Evolutionary conservation across 1,140 invertebrate species (phyloP).

Genomic region (Chlorops oryzae): DNA sequence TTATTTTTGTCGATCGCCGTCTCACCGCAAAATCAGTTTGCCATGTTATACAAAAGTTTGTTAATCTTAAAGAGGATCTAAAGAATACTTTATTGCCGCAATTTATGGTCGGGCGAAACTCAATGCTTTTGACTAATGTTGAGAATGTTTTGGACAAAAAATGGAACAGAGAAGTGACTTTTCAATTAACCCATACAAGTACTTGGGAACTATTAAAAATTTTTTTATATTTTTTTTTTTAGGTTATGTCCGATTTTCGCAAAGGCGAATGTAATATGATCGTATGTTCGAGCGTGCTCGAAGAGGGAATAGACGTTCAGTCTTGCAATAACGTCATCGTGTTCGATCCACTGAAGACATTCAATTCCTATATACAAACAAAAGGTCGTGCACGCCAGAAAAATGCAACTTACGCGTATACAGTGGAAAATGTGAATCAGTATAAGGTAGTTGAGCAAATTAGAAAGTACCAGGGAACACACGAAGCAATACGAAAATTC

Average conservation of each 20-base stretch:
- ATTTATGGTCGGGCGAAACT: conserved; percentile 62
- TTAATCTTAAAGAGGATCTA: conserved; percentile 47
- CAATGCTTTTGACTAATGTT: conserved; percentile 19
- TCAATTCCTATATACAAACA: conserved; percentile 76
- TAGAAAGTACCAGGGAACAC: conserved; percentile 42
- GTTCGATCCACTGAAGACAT: conserved; percentile 66
- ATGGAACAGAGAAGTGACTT: conserved; percentile 51
- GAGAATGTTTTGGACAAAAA: conserved; percentile 24
- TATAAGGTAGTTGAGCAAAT: conserved; percentile 34
- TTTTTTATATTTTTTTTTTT: conserved; percentile 18
- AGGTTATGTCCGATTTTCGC: conserved; percentile 50
- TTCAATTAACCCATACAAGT: no score
- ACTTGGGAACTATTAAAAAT: neutral
- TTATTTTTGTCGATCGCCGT: conserved; percentile 77
- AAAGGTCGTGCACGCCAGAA: conserved; percentile 60
- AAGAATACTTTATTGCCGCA: conserved; percentile 58
- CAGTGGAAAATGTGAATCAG: conserved; percentile 24
- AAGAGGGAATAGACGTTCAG: conserved; percentile 80
- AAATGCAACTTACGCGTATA: conserved; percentile 43
- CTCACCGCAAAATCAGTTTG: conserved; percentile 72
- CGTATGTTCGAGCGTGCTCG: conserved; percentile 72
- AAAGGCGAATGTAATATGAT: conserved; percentile 66
- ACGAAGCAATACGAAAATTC: conserved; percentile 45
- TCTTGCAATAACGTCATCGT: conserved; percentile 71
- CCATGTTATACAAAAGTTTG: conserved; percentile 61